Evolutionary conservation across 2,888 invertebrate genomes (phyloP), one percentile per base, ranked within the genome.

Genomic region (Caenorhabditis angaria): DNA sequence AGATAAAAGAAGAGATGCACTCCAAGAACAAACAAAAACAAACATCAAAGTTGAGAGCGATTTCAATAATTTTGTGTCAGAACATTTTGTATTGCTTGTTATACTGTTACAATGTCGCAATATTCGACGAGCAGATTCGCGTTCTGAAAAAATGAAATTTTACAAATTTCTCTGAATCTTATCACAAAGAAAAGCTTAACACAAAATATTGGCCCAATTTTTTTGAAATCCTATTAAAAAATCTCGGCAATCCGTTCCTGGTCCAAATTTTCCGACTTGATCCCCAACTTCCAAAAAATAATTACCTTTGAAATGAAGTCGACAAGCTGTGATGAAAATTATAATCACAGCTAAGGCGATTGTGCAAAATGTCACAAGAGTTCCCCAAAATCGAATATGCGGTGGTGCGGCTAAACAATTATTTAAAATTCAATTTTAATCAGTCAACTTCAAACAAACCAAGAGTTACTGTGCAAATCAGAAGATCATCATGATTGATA

Each of bases 401-500:
- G 72, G 72, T 14, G 72, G 72, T 2, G 72, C 72, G 5, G 72
- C 72, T 71, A 57, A 61, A 71, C 65, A n/a, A 25, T 24, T 2
- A 14, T 41, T 10, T 22, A 14, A 6, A 24, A 4, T 57, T 57
- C 5, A 14, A 8, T 28, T 60, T n/a, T 61, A 61, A 28, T 22
- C 12, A 60, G 60, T 61, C 65, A 55, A 41, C 12, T n/a, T 5
- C 8, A 61, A 28, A 25, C 53, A 65, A 60, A 71, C 71, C 71
- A n/a, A 72, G 29, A 5, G 72, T 72, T 24, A 72, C 72, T 20
- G 67, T 67, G 57, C 72, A 72, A n/a, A 72, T 72, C 35, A 72
- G 61, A 29, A 72, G 58, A 56, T 72, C 72, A 47, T 72, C 72
- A 61, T 72, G 72, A 48, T 72, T 72, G 58, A 72, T 64, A 61